Evolutionary conservation across 2,888 invertebrate species (phyloP).

Genomic region (Gerosis bhagava): DNA sequence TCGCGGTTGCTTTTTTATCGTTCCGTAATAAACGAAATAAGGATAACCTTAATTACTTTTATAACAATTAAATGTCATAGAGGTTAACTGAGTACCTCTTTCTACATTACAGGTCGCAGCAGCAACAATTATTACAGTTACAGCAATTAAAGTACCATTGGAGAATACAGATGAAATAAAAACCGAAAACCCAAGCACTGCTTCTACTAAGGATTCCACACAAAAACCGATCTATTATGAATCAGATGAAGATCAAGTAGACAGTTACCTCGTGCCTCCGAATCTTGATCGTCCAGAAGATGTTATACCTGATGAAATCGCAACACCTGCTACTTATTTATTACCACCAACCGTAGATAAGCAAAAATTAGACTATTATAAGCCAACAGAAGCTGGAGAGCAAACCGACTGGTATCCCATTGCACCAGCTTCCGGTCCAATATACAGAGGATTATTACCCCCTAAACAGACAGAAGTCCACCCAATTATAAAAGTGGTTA

Average conservation of each 20-base stretch:
- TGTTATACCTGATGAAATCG: conserved; percentile 42
- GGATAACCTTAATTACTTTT: too few relatives aligned
- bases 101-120: conserved; percentile 62
- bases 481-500: conserved; percentile 34
- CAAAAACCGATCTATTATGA: conserved; percentile 53
- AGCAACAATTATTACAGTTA: conserved; percentile 43
- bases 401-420: conserved; percentile 74
- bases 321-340: conserved; percentile 61
- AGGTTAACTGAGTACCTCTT: too few relatives aligned
- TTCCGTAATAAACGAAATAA: conserved; percentile 10
- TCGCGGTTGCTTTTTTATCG: conserved; percentile 14
- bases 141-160: conserved; percentile 61
- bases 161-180: conserved; percentile 42
- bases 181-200: background rate
- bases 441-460: conserved; percentile 19
- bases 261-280: conserved; percentile 62
- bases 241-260: conserved; percentile 47
- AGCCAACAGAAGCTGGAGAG: conserved; percentile 49
- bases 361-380: conserved; percentile 48
- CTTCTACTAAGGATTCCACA: conserved; percentile 31
- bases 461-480: conserved; percentile 35
- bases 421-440: conserved; percentile 34
- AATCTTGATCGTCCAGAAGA: conserved; percentile 52
- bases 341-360: conserved; percentile 56
- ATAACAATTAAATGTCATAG: too few relatives aligned